Evolutionary conservation across 2,888 invertebrate species (phyloP).

Genomic region (Rotaria macrura): DNA sequence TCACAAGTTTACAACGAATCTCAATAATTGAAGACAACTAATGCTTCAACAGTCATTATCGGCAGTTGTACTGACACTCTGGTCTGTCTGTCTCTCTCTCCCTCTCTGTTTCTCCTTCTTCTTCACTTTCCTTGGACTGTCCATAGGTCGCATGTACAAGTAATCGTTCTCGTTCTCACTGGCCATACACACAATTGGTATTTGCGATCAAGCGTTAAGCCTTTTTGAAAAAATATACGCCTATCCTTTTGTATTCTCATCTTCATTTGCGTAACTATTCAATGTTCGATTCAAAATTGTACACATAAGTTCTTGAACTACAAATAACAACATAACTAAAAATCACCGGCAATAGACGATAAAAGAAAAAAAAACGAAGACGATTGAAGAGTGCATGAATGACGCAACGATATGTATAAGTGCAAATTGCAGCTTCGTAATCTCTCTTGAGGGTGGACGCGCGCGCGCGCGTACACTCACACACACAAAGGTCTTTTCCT

Average conservation of each 20-base stretch:
- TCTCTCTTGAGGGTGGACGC: not conserved
- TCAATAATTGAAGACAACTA: not conserved
- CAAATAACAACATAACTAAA: not conserved
- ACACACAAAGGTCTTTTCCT: too few species aligned
- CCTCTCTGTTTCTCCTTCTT: too few species aligned
- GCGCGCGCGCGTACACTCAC: not conserved
- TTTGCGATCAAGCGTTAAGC: conserved; percentile 3
- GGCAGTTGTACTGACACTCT: not conserved
- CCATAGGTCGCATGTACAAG: not conserved
- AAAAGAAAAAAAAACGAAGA: not conserved
- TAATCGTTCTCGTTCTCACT: not conserved
- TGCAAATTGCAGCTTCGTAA: not conserved
- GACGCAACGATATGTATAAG: not conserved
- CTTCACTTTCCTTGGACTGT: not conserved
- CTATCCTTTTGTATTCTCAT: not conserved
- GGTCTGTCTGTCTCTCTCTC: not conserved
- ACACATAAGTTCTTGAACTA: not conserved
- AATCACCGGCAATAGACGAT: not conserved
- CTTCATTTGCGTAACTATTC: not conserved
- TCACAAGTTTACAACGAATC: not conserved
- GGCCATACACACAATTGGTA: not conserved
- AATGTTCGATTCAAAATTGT: not conserved
- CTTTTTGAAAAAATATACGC: not conserved
- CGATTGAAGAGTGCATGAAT: not conserved
- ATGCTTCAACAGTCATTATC: not conserved